These are phyloP conservation scores for Sula dactylatra DNA, from an alignment of 2,113 vertebrate genomes.

Conservation along the genomic window DNA sequence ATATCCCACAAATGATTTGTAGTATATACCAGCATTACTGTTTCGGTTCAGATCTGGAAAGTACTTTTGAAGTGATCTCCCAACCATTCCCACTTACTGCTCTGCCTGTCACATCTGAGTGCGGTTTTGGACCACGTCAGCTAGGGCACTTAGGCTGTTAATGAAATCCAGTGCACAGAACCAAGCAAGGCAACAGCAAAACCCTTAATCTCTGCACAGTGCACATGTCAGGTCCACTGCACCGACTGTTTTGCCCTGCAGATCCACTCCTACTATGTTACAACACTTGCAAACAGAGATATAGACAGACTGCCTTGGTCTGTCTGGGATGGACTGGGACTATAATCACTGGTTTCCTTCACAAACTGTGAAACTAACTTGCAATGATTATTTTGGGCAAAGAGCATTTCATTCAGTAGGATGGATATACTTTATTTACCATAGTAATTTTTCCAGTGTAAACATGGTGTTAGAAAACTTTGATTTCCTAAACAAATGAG, in stretches of 20 bases:
- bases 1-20: not conserved
- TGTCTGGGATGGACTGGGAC: not conserved
- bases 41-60: not conserved
- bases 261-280: not conserved
- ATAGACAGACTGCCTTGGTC: not conserved
- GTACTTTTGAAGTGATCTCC: not conserved
- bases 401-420: not conserved
- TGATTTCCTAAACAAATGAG: not conserved
- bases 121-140: not conserved
- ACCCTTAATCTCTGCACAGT: not conserved
- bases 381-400: not conserved
- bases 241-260: not conserved
- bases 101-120: not conserved
- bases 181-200: accelerated
- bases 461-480: not conserved
- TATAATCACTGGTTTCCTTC: not conserved
- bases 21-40: not conserved
- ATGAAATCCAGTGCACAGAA: not conserved
- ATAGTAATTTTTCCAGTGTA: not conserved
- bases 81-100: not conserved
- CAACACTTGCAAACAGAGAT: not conserved
- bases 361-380: not conserved
- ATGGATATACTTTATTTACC: not conserved
- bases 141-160: not conserved
- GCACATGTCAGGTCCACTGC: not conserved